A percentile compares a stretch with the other conserved stretches of the same genome.
Conservation (phyloP, 1,140 invertebrate species). For the Sycophaga agraensis region DNA sequence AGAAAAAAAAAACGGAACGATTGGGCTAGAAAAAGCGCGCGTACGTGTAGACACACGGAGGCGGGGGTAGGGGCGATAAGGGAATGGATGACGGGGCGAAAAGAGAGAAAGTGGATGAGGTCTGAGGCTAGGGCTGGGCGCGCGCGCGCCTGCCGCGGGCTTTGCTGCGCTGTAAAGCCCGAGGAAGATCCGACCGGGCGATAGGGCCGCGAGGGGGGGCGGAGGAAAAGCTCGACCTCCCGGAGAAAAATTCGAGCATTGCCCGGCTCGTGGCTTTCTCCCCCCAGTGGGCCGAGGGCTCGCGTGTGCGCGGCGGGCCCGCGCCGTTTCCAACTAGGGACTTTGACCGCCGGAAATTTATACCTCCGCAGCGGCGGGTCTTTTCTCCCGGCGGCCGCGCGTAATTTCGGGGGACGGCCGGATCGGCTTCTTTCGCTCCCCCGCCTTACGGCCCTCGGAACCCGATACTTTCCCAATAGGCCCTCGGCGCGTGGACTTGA, state of each 20-base stretch:
- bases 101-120: constrained; percentile 22
- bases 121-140: constrained; percentile 16
- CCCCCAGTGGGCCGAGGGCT: no score
- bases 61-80: constrained; percentile 18
- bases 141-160: no score
- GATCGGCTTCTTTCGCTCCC: no score
- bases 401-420: no score
- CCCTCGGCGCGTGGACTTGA: no score
- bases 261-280: no score
- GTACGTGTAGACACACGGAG: not conserved
- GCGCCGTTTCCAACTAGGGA: not conserved
- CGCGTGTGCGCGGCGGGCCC: not conserved
- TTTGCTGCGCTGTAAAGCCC: no score
- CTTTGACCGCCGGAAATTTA: constrained; percentile 18
- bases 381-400: no score
- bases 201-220: not conserved
- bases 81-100: constrained; percentile 24
- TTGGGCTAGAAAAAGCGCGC: constrained; percentile 20
- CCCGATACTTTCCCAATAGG: no score
- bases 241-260: constrained; percentile 26
- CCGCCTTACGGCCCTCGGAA: no score
- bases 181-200: no score
- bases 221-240: constrained; percentile 14
- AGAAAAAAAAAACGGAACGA: constrained; percentile 2
- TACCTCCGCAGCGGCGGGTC: not conserved